phyloP scores from a whole-genome alignment of 2,797 vertebrate species.

The Lates japonicus region DNA sequence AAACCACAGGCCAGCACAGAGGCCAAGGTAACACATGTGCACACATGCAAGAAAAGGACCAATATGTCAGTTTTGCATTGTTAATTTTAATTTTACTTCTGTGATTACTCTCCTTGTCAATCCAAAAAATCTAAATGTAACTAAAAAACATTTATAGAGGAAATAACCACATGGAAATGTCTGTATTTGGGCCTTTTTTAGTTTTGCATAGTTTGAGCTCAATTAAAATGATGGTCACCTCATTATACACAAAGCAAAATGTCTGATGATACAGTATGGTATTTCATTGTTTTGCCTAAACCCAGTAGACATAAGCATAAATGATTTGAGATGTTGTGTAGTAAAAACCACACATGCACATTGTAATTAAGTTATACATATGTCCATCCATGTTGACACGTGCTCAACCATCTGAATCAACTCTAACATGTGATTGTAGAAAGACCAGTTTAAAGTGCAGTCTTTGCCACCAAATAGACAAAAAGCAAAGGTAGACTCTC shows the following conservation, averaged over 20 bases:
- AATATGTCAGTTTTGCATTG: not conserved
- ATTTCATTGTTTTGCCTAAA: not conserved
- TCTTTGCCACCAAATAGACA: not conserved
- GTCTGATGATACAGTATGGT: not conserved
- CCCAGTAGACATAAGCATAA: too few relatives aligned
- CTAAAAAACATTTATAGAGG: not conserved
- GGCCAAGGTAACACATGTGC: constrained; percentile 92
- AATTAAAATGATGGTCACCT: not conserved
- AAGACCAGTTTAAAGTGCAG: not conserved
- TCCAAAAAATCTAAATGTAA: too few relatives aligned
- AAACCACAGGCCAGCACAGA: constrained; percentile 99
- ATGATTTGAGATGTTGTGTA: not conserved
- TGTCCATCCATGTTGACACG: not conserved
- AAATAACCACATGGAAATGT: not conserved
- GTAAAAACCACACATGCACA: not conserved
- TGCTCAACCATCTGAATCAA: not conserved
- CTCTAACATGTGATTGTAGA: not conserved
- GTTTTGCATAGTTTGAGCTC: not conserved
- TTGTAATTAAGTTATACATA: not conserved
- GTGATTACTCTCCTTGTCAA: too few relatives aligned
- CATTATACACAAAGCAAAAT: not conserved
- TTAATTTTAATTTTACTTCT: not conserved
- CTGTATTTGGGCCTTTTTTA: not conserved
- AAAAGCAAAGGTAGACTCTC: not conserved
- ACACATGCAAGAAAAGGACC: not conserved